These are phyloP conservation scores for Mormyrus iriodes DNA, from an alignment of 2,113 vertebrate species.

Conservation along the genomic window DNA sequence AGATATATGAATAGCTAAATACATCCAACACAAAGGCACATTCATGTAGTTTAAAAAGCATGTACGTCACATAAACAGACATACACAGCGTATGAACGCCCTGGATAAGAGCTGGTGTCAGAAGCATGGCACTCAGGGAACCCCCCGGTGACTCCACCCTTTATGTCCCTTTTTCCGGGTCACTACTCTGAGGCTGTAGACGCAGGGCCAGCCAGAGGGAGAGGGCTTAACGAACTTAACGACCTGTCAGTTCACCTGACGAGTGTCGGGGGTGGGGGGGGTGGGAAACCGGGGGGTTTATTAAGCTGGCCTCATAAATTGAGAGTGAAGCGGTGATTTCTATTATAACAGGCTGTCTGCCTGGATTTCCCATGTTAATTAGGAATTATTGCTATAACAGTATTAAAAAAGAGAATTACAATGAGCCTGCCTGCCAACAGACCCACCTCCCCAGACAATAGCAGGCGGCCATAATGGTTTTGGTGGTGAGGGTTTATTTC, in stretches of 20 bases:
- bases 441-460: background rate
- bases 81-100: background rate
- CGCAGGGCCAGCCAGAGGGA: background rate
- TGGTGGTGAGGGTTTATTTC: background rate
- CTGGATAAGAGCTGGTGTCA: background rate
- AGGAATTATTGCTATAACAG: background rate
- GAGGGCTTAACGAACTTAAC: background rate
- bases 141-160: background rate
- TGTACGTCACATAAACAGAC: background rate
- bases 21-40: background rate
- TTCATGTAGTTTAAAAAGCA: background rate
- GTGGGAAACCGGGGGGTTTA: background rate
- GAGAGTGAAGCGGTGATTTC: background rate
- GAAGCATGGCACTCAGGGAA: background rate
- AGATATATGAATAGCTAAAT: background rate
- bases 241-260: slow-evolving; percentile 2
- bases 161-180: background rate
- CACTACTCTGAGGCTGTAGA: background rate
- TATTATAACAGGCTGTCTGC: slow-evolving; percentile 5
- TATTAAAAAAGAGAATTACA: background rate
- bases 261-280: background rate
- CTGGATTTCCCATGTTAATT: background rate
- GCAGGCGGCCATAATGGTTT: background rate
- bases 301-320: background rate
- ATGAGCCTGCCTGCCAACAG: background rate